phyloP scores from a whole-genome alignment of 64 coral and sea anemone species.

The Anthopleura sola region DNA sequence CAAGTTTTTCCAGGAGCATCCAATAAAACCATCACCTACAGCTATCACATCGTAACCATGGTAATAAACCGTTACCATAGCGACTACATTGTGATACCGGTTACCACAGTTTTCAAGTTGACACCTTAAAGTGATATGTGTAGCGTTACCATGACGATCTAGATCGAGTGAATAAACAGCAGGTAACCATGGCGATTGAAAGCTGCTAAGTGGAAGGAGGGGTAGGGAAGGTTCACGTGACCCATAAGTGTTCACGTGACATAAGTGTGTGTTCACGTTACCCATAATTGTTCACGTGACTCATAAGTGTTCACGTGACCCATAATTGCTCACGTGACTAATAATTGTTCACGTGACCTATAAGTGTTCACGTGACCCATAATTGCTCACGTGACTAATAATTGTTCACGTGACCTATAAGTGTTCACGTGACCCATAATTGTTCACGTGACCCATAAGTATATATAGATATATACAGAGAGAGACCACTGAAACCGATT shows the following conservation, averaged over 20 bases:
- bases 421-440: background rate
- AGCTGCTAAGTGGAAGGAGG: background rate
- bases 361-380: background rate
- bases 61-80: background rate
- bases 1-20: constrained; percentile 74
- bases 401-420: background rate
- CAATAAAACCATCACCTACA: constrained; percentile 58
- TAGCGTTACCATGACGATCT: no score
- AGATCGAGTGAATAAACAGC: background rate
- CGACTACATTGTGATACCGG: background rate
- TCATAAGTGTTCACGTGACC: background rate
- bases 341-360: background rate
- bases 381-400: no score
- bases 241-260: background rate
- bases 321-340: no score
- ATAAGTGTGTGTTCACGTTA: background rate
- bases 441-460: background rate
- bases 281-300: background rate
- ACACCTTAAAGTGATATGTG: no score
- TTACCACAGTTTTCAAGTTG: no score
- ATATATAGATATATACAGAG: no score
- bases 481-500: no score
- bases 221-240: background rate
- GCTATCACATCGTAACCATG: constrained; percentile 48
- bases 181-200: background rate